Evolutionary conservation across 1,140 invertebrate species (phyloP), one percentile per base, ranked within the genome.

Genomic region (Euura lappo): DNA sequence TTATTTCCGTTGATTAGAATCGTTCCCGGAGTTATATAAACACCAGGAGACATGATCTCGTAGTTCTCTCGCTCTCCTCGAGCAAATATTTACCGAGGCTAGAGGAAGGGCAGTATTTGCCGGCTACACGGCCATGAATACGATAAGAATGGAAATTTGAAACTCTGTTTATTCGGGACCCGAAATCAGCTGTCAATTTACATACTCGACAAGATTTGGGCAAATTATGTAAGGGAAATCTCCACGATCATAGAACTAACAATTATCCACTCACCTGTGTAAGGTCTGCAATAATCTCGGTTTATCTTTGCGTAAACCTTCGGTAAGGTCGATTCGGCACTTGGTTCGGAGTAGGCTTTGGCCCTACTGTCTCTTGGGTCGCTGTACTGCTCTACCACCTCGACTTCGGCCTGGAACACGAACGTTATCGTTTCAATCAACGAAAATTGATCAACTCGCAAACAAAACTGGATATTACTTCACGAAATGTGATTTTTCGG

Each of bases 281-380:
- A 91, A 44, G 90, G 90, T 80, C 90, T 89, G 64, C 87, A 89
- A 78, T 91, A 91, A 78, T 91, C 88, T 73, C 88, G 85, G 83
- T 90, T 90, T 44, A 88, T 86, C 79, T 88, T 89, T 66, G 86
- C 88, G 77, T 90, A 89, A 81, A 87, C 81, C 75, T 88, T 89
- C n/a, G 84, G 85, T 74, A 86, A 81, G 4, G 85, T 81, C 6
- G 79, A 69, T 74, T 89, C 88, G 42, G 81, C 80, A 71, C 84
- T 83, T 44, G 82, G 83, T 28, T 86, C 85, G 4, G 81, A 76
- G 74, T 88, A 88, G 28, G 83, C 81, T 79, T 89, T 89, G 45
- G 79, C 83, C 74, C 80, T 83, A 68, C 89, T 89, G 76, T 89
- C 89, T 72, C 85, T 82, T 13, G 91, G 91, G 71, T 89, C 89